phyloP scores from a whole-genome alignment of 2,113 vertebrate genomes.

The Callopanchax toddi region DNA sequence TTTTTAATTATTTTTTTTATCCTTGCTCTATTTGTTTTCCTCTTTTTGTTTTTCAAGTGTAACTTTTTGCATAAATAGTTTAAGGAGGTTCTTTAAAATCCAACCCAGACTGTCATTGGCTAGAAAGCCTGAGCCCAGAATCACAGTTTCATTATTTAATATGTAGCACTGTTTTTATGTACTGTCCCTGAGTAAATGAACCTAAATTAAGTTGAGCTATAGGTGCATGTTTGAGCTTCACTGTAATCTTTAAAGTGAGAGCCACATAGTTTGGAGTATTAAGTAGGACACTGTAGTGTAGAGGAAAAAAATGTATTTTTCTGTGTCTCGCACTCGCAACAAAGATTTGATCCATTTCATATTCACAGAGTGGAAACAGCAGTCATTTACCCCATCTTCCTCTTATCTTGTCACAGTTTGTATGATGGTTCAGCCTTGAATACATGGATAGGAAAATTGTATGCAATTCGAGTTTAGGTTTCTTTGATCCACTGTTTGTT shows the following conservation, averaged over 20 bases:
- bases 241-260: conserved; percentile 15
- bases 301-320: conserved; percentile 2
- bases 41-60: no score
- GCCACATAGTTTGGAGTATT: conserved; percentile 17
- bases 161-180: not conserved
- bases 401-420: conserved; percentile 65
- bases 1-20: no score
- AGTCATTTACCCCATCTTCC: conserved; percentile 53
- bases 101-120: no score
- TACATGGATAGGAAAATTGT: conserved; percentile 54
- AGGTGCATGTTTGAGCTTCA: not conserved
- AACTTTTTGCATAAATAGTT: no score
- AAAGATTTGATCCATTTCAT: conserved; percentile 48
- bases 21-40: no score
- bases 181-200: not conserved
- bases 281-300: conserved; percentile 7
- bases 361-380: conserved; percentile 38
- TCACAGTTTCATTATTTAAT: not conserved
- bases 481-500: conserved; percentile 40
- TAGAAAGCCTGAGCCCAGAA: no score
- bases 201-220: not conserved
- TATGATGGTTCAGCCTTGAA: conserved; percentile 50
- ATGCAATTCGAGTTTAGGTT: conserved; percentile 42
- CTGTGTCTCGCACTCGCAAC: conserved; percentile 4
- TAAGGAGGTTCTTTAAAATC: no score